Percentiles rank a stretch among this genome's conserved stretches.
Evolutionary conservation across 2,797 vertebrate genomes (phyloP).

Genomic region (Microchirus variegatus): DNA sequence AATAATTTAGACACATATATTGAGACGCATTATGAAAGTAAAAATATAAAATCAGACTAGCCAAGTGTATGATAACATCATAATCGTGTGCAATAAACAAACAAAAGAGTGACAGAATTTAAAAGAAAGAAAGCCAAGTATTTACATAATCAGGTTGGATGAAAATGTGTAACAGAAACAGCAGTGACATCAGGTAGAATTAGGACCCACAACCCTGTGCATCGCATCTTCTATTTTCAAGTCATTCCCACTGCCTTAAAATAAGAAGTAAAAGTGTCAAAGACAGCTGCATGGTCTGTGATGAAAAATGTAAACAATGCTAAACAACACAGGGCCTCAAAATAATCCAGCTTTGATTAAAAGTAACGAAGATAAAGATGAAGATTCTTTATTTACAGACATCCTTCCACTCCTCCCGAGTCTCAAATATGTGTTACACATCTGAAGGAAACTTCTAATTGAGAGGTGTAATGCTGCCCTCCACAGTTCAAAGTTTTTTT

Average conservation of each 20-base stretch:
- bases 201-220: slow-evolving; percentile 8
- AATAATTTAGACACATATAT: too few relatives aligned
- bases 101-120: too few relatives aligned
- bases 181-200: slow-evolving; percentile 8
- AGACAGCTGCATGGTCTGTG: slow-evolving; percentile 39
- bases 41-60: too few relatives aligned
- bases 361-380: slow-evolving; percentile 10
- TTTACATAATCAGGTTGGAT: too few relatives aligned
- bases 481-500: too few relatives aligned
- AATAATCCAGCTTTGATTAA: slow-evolving; percentile 22
- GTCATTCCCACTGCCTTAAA: slow-evolving; percentile 27
- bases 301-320: slow-evolving; percentile 56
- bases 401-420: not conserved
- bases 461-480: too few relatives aligned
- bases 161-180: slow-evolving; percentile 12
- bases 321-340: too few relatives aligned
- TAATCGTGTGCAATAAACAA: too few relatives aligned
- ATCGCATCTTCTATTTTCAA: not conserved
- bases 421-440: slow-evolving; percentile 1
- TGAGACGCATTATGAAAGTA: too few relatives aligned
- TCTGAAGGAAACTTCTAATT: slow-evolving; percentile 16
- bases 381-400: slow-evolving; percentile 7
- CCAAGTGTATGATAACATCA: too few relatives aligned
- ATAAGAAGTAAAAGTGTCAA: slow-evolving; percentile 49
- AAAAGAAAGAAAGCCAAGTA: not conserved